A percentile compares a stretch with the other conserved stretches of the same genome.
phyloP scores from a whole-genome alignment of 2,797 vertebrate genomes.

The Pristis pectinata region DNA sequence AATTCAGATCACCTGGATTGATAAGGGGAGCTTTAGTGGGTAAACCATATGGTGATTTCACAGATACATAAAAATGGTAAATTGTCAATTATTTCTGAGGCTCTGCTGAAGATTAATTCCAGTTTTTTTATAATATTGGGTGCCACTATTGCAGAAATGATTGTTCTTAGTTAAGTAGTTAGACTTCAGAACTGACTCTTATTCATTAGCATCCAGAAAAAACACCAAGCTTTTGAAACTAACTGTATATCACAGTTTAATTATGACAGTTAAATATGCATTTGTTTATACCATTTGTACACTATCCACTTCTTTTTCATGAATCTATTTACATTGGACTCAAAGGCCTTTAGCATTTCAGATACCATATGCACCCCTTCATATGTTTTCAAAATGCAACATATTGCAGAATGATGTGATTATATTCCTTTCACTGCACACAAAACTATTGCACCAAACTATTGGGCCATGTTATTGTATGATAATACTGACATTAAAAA shows the following conservation, averaged over 20 bases:
- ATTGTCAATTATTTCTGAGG: neutral
- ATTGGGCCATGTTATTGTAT: neutral
- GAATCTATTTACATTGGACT: neutral
- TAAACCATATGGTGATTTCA: neutral
- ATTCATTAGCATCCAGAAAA: neutral
- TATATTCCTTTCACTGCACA: neutral
- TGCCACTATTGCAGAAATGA: neutral
- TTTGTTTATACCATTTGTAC: neutral
- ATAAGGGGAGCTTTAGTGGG: neutral
- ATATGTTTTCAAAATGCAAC: neutral
- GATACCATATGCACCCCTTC: neutral
- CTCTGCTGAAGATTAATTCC: neutral
- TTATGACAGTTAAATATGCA: neutral
- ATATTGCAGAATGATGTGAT: neutral
- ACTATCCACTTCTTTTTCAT: neutral
- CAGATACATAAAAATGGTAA: neutral
- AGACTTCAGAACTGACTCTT: neutral
- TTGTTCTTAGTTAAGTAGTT: neutral
- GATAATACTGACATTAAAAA: neutral
- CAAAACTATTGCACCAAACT: neutral
- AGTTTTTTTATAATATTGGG: neutral
- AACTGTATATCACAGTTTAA: neutral
- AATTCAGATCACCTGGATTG: neutral
- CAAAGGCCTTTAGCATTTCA: neutral
- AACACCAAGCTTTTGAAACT: neutral